A percentile compares a stretch with the other conserved stretches of the same genome.
Evolutionary conservation across 1,140 invertebrate species (phyloP).

Genomic region (Bombus sylvicola): DNA sequence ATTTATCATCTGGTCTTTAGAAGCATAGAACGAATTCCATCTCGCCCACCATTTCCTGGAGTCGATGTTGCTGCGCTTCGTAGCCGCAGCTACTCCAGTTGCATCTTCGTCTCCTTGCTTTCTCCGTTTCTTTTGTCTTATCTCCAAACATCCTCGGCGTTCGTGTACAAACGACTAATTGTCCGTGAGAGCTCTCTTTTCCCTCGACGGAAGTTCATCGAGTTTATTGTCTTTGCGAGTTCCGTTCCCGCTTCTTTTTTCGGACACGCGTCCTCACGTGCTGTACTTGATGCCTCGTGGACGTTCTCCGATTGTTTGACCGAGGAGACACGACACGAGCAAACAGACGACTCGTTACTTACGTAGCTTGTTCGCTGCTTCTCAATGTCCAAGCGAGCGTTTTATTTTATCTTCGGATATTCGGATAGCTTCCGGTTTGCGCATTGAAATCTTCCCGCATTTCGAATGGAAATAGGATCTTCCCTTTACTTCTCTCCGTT

Average conservation of each 20-base stretch:
- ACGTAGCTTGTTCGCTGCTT: neutral
- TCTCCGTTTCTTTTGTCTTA: conserved; percentile 59
- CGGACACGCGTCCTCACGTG: conserved; percentile 57
- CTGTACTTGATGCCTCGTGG: neutral
- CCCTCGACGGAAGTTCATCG: conserved; percentile 66
- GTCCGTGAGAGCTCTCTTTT: conserved; percentile 45
- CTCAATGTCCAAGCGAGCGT: neutral
- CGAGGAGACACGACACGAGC: neutral
- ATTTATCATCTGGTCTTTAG: conserved; percentile 11
- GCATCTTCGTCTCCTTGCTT: conserved; percentile 10
- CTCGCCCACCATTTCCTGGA: conserved; percentile 43
- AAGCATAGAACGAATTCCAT: conserved; percentile 22
- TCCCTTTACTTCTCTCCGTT: no score
- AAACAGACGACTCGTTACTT: neutral
- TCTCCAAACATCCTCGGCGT: conserved; percentile 70
- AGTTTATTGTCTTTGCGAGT: conserved; percentile 64
- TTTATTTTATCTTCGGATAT: no score
- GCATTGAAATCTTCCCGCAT: no score
- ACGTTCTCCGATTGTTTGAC: conserved; percentile 7
- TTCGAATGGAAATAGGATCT: no score
- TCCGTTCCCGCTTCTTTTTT: conserved; percentile 61
- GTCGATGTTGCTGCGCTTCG: neutral
- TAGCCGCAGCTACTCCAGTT: conserved; percentile 21
- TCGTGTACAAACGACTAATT: conserved; percentile 53
- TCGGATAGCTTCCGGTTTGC: no score